Conservation (phyloP, 2,888 invertebrate species). For the Catonia carolina region DNA sequence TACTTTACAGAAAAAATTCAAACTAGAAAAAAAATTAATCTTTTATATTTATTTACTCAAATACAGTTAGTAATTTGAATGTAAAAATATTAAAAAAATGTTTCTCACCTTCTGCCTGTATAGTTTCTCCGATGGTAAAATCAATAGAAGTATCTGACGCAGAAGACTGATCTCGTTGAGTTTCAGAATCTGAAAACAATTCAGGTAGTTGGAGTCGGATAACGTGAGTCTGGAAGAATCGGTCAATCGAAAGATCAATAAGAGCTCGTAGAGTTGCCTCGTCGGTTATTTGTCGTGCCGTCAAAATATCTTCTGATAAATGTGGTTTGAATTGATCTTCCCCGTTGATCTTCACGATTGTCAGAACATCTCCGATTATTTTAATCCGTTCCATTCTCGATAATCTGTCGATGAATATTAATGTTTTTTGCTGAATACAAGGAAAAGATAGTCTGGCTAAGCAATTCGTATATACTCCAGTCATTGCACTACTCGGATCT, state of each 20-base stretch:
- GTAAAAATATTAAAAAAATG: neutral
- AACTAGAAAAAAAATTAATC: too few relatives aligned
- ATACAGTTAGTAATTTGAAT: too few relatives aligned
- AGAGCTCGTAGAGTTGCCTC: constrained; percentile 31
- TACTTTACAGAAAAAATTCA: too few relatives aligned
- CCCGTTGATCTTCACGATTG: constrained; percentile 31
- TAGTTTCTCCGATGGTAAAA: constrained; percentile 27
- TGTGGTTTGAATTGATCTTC: constrained; percentile 4
- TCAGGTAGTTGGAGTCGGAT: constrained; percentile 38
- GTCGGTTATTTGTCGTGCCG: constrained; percentile 36
- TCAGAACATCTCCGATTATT: constrained; percentile 32
- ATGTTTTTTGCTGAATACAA: constrained; percentile 52
- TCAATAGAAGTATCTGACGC: constrained; percentile 26
- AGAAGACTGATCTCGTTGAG: neutral
- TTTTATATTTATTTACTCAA: too few relatives aligned
- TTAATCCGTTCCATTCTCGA: constrained; percentile 41
- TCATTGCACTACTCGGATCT: constrained; percentile 42
- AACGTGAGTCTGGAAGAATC: constrained; percentile 52
- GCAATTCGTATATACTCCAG: constrained; percentile 51
- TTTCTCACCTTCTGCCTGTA: constrained; percentile 26
- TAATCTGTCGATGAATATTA: constrained; percentile 51
- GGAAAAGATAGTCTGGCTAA: constrained; percentile 50
- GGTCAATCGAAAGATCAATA: constrained; percentile 50
- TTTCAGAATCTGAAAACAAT: constrained; percentile 2
- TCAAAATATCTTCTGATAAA: constrained; percentile 36